phyloP scores from a whole-genome alignment of 2,888 invertebrate genomes.

The Philaethria dido region DNA sequence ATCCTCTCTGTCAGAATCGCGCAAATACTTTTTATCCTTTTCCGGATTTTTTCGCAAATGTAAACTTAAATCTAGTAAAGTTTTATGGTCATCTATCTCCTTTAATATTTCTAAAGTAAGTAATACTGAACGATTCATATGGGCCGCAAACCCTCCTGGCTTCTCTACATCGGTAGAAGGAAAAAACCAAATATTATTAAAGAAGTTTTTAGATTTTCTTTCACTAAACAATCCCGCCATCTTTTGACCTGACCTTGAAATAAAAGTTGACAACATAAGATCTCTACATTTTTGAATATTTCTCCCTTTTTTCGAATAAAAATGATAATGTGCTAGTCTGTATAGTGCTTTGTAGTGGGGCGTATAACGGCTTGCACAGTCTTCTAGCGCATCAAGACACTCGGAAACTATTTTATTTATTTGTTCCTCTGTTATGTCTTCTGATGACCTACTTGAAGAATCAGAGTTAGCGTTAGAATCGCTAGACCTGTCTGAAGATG shows the following conservation, averaged over 20 bases:
- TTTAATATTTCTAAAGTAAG: slow-evolving; percentile 92
- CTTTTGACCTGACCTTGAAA: slow-evolving; percentile 86
- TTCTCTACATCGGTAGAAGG: slow-evolving; percentile 95
- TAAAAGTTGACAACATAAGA: slow-evolving; percentile 87
- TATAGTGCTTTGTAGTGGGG: slow-evolving; percentile 97
- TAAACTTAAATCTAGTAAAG: slow-evolving; percentile 90
- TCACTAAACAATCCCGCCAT: slow-evolving; percentile 93
- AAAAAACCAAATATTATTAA: slow-evolving; percentile 97
- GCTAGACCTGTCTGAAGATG: slow-evolving; percentile 79
- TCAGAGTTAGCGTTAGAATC: slow-evolving; percentile 83
- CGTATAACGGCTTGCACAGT: slow-evolving; percentile 93
- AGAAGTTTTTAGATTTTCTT: slow-evolving; percentile 93
- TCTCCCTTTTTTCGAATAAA: slow-evolving; percentile 87
- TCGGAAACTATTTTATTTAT: slow-evolving; percentile 85
- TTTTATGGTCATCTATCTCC: slow-evolving; percentile 91
- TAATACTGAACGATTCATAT: slow-evolving; percentile 93
- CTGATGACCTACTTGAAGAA: slow-evolving; percentile 69
- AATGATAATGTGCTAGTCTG: slow-evolving; percentile 92
- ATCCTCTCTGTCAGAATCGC: slow-evolving; percentile 92
- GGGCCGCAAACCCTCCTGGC: slow-evolving; percentile 95
- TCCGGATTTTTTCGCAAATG: slow-evolving; percentile 93
- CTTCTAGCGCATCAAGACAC: slow-evolving; percentile 91
- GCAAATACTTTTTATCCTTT: slow-evolving; percentile 93
- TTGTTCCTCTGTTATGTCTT: slow-evolving; percentile 78
- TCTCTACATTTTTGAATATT: slow-evolving; percentile 88